Conservation (phyloP, 1,140 invertebrate species). For the Heliothis virescens region DNA sequence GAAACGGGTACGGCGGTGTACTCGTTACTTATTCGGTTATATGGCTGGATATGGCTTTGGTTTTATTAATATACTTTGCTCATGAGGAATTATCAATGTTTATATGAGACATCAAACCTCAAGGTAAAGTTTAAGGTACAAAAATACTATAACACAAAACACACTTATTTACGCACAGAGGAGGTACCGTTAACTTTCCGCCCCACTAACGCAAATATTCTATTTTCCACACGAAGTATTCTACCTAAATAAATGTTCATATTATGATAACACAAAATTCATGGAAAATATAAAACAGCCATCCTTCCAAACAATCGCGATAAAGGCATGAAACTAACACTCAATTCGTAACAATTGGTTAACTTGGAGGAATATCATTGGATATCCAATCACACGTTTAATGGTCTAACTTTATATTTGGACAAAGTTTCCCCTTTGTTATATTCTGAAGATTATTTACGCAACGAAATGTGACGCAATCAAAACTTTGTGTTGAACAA, state of each 20-base stretch:
- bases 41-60: conserved; percentile 9
- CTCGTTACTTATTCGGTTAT: neutral
- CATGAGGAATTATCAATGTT: too few relatives aligned
- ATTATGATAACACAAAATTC: neutral
- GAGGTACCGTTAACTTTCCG: too few relatives aligned
- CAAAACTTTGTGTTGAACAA: conserved; percentile 39
- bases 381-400: conserved; percentile 48
- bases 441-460: conserved; percentile 43
- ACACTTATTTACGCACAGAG: too few relatives aligned
- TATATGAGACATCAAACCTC: too few relatives aligned
- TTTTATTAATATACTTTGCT: neutral
- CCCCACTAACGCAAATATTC: too few relatives aligned
- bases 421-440: conserved; percentile 37
- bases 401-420: conserved; percentile 47
- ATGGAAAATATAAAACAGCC: neutral
- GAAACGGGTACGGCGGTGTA: neutral
- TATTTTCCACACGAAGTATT: too few relatives aligned
- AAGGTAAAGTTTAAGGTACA: too few relatives aligned
- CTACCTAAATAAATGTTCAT: too few relatives aligned
- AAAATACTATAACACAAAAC: too few relatives aligned
- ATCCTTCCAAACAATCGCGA: conserved; percentile 18
- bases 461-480: conserved; percentile 46
- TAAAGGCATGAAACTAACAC: conserved; percentile 36
- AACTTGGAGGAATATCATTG: conserved; percentile 38
- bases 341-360: conserved; percentile 34